A percentile compares a stretch with the other conserved stretches of the same genome.
Evolutionary conservation across 2,888 invertebrate species (phyloP).

Genomic region (Agonopterix heracliana): DNA sequence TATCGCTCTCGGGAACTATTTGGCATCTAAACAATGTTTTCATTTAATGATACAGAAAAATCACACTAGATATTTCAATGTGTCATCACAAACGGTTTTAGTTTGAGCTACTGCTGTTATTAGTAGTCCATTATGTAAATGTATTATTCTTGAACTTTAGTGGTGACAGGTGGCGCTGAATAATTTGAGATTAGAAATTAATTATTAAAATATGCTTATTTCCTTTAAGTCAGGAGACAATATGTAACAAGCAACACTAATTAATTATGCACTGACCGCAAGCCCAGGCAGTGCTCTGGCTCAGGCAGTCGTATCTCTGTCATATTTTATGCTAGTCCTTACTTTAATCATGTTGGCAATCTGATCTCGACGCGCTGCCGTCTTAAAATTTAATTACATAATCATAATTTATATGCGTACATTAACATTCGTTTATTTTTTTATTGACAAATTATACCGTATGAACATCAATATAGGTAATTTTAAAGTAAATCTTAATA

Average conservation of each 20-base stretch:
- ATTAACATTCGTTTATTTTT: background rate
- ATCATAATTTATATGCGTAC: background rate
- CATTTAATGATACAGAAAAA: slow-evolving; percentile 67
- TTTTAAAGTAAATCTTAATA: too few relatives aligned
- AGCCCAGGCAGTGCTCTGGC: too few relatives aligned
- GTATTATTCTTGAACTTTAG: background rate
- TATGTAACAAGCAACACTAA: too few relatives aligned
- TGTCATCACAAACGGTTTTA: slow-evolving; percentile 38
- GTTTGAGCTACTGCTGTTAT: slow-evolving; percentile 21
- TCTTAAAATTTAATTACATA: slow-evolving; percentile 2
- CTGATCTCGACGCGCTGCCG: slow-evolving; percentile 12
- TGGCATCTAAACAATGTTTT: slow-evolving; percentile 70
- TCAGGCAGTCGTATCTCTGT: background rate
- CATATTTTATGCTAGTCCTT: background rate
- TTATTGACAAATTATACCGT: too few relatives aligned
- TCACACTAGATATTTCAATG: slow-evolving; percentile 55
- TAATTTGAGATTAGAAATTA: background rate
- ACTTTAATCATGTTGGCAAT: too few relatives aligned
- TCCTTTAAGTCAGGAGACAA: too few relatives aligned
- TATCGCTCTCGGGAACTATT: slow-evolving; percentile 65
- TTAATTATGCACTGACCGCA: too few relatives aligned
- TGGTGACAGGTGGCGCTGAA: too few relatives aligned
- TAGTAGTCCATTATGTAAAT: slow-evolving; percentile 23
- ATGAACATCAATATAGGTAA: too few relatives aligned
- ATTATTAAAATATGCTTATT: too few relatives aligned